Conservation (phyloP, 2,113 vertebrate species). For the Eidolon helvum region DNA sequence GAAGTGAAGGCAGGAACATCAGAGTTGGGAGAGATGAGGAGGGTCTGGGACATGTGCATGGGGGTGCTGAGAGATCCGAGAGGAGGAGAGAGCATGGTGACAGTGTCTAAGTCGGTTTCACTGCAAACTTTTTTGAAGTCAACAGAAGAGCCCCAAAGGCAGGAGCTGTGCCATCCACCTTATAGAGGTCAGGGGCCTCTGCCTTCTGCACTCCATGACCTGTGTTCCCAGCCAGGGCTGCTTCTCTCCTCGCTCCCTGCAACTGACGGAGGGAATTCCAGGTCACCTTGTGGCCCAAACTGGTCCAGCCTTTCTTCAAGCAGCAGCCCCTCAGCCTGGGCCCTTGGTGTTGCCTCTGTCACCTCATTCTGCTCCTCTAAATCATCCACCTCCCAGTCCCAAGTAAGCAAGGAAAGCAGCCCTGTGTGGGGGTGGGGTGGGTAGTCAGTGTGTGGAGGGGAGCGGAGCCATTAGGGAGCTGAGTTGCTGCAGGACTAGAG, state of each 20-base stretch:
- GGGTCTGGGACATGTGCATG: neutral
- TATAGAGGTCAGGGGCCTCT: neutral
- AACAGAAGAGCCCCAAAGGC: neutral
- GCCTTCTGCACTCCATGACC: neutral
- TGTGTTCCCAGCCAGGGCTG: neutral
- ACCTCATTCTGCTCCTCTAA: neutral
- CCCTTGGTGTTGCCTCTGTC: neutral
- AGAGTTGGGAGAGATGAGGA: neutral
- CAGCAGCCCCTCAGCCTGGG: neutral
- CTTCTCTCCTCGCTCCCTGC: neutral
- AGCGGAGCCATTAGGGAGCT: conserved; percentile 75
- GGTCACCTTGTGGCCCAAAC: neutral
- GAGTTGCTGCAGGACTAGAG: conserved; percentile 62
- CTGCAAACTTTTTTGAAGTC: neutral
- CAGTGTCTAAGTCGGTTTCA: neutral
- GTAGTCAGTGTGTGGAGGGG: conserved; percentile 31
- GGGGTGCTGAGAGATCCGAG: neutral
- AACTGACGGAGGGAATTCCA: neutral
- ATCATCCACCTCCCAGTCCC: neutral
- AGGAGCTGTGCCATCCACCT: neutral
- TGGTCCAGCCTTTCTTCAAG: neutral
- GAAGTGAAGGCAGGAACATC: neutral
- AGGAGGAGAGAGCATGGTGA: neutral
- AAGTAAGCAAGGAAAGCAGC: conserved; percentile 23
- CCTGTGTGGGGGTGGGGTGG: neutral